Base-by-base conservation (phyloP, 2,797 vertebrate species). In the Sebastes kiyomatsui region DNA sequence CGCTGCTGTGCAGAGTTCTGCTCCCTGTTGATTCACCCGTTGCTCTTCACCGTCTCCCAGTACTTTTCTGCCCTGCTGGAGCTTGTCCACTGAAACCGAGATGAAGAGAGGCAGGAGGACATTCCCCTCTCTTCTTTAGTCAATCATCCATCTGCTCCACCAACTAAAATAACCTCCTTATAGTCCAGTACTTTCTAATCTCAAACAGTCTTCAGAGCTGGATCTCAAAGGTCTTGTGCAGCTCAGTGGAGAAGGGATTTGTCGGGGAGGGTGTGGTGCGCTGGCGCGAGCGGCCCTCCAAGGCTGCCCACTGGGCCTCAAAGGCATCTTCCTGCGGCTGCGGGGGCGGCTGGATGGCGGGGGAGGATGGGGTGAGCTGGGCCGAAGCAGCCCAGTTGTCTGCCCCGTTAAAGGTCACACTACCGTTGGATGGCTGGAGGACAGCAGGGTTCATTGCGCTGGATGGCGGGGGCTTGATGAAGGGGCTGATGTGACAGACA, bases 141-240 rank as follows among this genome's bases (percentile, higher is more conserved):
- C 79, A 27, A 33, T 75, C 35, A 18, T 67, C 71, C 68, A 4
- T 61, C 76, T 69, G 58, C 79, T 80, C 46, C 33, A 49, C 61
- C 49, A 65, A 59, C 79, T 10, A n/a, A 38, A 65, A 49, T 8
- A 13, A 35, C 81, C 65, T 84, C 77, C n/a, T 28, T 55, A 52
- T 76, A 28, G 61, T 82, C 67, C 73, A 30, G 72, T 81, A 22
- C 68, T 59, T 84, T 87, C 83, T 76, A 74, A 75, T 77, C 87
- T 89, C 87, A 75, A 23, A 80, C 92, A 86, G 88, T 88, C 79
- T 77, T 95, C 95, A 99, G 90, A 99, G 98, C 94, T 99, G 98
- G 73, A 99, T 99, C 95, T 99, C 99, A 82, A 99, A 99, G 0
- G 99, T 99, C 92, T 99, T 99, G 93, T 99, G 98, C 89, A 99